phyloP scores from a whole-genome alignment of 2,113 vertebrate species.

The Apodemus speciosus region DNA sequence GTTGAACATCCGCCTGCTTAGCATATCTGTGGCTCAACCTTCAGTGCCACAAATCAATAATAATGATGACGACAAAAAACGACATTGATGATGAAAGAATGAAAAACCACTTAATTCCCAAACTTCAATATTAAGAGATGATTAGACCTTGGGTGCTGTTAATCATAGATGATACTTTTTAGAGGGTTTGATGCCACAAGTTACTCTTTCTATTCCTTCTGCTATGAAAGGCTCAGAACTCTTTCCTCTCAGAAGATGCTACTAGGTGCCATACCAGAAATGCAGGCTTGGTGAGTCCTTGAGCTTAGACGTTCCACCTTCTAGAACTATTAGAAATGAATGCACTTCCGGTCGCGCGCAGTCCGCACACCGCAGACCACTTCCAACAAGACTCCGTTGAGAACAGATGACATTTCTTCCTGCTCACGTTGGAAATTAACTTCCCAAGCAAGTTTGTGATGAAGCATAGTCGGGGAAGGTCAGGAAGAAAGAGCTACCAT shows the following conservation, averaged over 20 bases:
- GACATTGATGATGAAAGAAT: background rate
- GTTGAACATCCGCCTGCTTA: background rate
- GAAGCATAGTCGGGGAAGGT: background rate
- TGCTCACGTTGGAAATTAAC: background rate
- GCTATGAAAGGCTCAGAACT: background rate
- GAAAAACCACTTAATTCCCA: background rate
- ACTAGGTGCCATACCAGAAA: background rate
- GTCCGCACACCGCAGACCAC: fast-evolving
- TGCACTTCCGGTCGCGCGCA: conserved; percentile 53
- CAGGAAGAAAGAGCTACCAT: background rate
- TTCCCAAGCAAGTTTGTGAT: background rate
- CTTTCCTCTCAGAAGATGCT: background rate
- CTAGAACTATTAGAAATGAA: background rate
- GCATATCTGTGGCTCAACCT: background rate
- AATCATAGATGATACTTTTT: background rate
- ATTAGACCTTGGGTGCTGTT: background rate
- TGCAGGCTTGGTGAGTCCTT: background rate
- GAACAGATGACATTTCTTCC: background rate
- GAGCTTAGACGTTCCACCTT: background rate
- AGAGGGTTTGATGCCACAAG: background rate
- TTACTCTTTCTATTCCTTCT: background rate
- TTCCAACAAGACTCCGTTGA: background rate
- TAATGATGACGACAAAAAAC: background rate
- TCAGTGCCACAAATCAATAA: background rate
- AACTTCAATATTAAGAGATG: background rate